Conservation (phyloP, 2,113 vertebrate species). For the Xiphias gladius region DNA sequence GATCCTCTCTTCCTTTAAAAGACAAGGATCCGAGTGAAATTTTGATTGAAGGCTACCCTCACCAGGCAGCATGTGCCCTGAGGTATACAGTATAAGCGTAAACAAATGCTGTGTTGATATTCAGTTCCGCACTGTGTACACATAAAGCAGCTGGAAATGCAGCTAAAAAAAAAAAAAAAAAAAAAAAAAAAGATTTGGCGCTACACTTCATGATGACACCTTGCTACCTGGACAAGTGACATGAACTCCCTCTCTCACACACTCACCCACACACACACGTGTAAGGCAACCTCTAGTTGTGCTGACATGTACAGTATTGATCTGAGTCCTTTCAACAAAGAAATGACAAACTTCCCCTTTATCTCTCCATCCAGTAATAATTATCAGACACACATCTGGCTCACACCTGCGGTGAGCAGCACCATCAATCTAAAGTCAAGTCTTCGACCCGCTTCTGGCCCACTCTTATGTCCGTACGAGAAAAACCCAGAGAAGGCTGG, state of each 20-base stretch:
- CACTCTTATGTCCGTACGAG: not conserved
- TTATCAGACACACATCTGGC: not conserved
- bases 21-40: not conserved
- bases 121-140: not conserved
- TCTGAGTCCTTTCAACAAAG: not conserved
- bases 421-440: not conserved
- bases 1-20: not conserved
- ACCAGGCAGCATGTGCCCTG: constrained; percentile 11
- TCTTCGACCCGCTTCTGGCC: not conserved
- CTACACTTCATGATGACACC: not conserved
- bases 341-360: not conserved
- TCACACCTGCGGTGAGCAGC: not conserved
- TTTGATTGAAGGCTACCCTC: not conserved
- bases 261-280: not conserved
- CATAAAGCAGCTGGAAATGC: not conserved
- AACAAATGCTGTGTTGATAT: constrained; percentile 18
- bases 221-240: not conserved
- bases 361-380: not conserved
- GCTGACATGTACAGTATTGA: not conserved
- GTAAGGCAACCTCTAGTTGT: not conserved
- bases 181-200: no score
- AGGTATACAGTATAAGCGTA: not conserved
- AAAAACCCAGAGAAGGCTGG: not conserved
- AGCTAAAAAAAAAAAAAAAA: no score
- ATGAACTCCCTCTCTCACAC: not conserved